Evolutionary conservation across 2,888 invertebrate genomes (phyloP), one percentile per base, ranked within the genome.

Genomic region (Caenorhabditis panamensis): DNA sequence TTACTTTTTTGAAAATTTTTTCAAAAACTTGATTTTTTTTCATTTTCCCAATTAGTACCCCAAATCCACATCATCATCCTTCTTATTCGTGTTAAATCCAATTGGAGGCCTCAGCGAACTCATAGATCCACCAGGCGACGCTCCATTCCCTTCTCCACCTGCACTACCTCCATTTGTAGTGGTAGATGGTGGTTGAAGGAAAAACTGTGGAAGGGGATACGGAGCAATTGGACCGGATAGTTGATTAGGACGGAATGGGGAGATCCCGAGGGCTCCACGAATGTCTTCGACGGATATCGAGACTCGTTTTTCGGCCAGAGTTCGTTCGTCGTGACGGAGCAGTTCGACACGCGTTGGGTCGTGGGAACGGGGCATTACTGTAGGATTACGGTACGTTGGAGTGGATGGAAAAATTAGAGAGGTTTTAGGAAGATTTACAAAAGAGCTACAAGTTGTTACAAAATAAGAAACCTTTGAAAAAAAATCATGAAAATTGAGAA

Each of bases 201-300:
- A 81, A 49, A 85, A 83, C 13, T 80, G 82, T 3, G 85, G 85
- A 0, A 83, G 62, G 8, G 83, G 85, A 20, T 75, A 83, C 5
- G 77, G 71, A 0, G 69, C 59, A 3, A 69, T 71, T 2, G 72
- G 56, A 6, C 56, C 41, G 26, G 11, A 28, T 9, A 47, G 11
- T 18, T 47, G 47, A 47, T 47, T 47, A 2, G 47, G 47, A 18
- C 47, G 47, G 18, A n/a, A 47, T 5, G 47, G 11, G 2, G 47
- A 47, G 18, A 44, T 51, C 8, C 22, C 69, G 13, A 82, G 37
- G 1, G 71, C 68, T 22, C 72, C 69, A 24, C 77, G 82, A 22
- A 82, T 82, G 53, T 84, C 83, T 54, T 84, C 84, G 5, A 84
- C 84, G n/a, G 84, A 84, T 16, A 83, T 78, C 11, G 84, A 84